A percentile compares a stretch with the other conserved stretches of the same genome.
phyloP scores from a whole-genome alignment of 2,888 invertebrate genomes.

The Chouioia cunea region DNA sequence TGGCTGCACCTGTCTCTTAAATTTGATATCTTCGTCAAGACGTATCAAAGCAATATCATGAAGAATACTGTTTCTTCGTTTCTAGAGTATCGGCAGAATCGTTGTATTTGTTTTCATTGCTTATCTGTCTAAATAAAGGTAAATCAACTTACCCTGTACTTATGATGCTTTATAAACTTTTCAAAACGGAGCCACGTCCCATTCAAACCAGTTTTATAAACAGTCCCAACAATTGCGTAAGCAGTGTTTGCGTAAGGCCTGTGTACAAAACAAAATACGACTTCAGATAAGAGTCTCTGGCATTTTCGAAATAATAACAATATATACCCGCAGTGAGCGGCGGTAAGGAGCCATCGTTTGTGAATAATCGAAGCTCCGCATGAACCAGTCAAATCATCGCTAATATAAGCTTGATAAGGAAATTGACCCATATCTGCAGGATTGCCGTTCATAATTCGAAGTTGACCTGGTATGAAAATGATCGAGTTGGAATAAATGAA shows the following conservation, averaged over 20 bases:
- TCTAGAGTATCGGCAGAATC: slow-evolving; percentile 1
- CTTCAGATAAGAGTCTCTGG: no score
- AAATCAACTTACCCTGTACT: background rate
- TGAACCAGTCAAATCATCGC: slow-evolving; percentile 64
- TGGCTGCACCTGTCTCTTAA: slow-evolving; percentile 45
- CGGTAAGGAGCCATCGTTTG: slow-evolving; percentile 70
- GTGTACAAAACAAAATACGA: no score
- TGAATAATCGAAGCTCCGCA: slow-evolving; percentile 72
- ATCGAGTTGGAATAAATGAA: no score
- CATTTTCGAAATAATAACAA: no score
- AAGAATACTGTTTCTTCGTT: background rate
- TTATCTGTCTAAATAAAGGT: no score
- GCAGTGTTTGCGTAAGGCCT: no score
- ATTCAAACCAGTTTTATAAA: background rate
- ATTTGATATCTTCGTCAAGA: slow-evolving; percentile 43
- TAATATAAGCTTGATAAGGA: slow-evolving; percentile 70
- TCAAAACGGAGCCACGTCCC: slow-evolving; percentile 67
- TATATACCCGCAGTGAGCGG: slow-evolving; percentile 67
- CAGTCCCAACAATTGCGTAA: slow-evolving; percentile 3
- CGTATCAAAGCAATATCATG: slow-evolving; percentile 51
- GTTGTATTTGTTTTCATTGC: no score
- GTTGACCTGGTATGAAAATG: background rate
- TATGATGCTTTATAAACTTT: slow-evolving; percentile 2
- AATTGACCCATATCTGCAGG: slow-evolving; percentile 70
- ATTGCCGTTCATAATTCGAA: slow-evolving; percentile 65